Percentiles rank a stretch among this genome's conserved stretches.
These are phyloP conservation scores for Apteryx mantelli DNA, from an alignment of 2,113 vertebrate genomes.

Conservation along the genomic window DNA sequence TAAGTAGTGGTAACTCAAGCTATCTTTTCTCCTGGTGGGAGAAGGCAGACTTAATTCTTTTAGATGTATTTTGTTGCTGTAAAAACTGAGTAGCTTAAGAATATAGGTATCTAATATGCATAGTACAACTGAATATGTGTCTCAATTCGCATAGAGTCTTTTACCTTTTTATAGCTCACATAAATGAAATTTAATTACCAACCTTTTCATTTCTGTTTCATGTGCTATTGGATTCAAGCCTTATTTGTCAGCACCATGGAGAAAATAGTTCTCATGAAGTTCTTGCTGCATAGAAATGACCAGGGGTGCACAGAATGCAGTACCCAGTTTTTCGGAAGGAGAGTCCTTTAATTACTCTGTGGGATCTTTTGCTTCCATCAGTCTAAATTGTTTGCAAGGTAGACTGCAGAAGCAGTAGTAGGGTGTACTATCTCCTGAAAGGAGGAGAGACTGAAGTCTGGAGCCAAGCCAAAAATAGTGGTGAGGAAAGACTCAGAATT, in stretches of 20 bases:
- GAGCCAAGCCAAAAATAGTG: not conserved
- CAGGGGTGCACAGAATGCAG: not conserved
- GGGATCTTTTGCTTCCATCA: not conserved
- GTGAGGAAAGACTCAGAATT: not conserved
- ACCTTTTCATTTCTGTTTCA: not conserved
- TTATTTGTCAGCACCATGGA: not conserved
- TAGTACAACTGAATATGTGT: accelerated
- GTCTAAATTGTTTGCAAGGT: not conserved
- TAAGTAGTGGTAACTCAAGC: not conserved
- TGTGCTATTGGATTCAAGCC: not conserved
- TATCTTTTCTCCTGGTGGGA: not conserved
- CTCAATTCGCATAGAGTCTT: not conserved
- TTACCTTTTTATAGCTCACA: not conserved
- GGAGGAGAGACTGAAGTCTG: not conserved
- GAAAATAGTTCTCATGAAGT: not conserved
- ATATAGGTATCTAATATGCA: not conserved
- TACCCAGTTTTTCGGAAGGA: not conserved
- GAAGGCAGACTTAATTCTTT: not conserved
- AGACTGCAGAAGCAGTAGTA: not conserved
- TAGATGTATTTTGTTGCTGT: not conserved
- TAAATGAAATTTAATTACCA: not conserved
- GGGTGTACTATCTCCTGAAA: not conserved
- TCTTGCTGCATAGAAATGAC: not conserved
- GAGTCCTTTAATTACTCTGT: not conserved
- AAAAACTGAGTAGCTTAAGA: not conserved